Conservation (phyloP, 2,888 invertebrate genomes). For the Campopleginae sp. region DNA sequence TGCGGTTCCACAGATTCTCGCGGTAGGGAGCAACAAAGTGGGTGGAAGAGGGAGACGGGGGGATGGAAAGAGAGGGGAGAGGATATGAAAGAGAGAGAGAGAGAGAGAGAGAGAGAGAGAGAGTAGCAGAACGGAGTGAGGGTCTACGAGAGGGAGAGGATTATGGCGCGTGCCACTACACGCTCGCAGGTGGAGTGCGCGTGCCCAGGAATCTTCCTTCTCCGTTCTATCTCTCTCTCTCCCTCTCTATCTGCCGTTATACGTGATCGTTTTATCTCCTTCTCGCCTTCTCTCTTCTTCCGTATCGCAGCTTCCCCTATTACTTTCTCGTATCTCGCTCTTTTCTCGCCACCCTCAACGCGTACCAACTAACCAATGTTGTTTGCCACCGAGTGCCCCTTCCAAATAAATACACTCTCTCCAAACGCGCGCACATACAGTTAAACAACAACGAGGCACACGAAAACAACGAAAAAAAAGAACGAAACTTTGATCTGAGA, state of each 20-base stretch:
- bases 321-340: constrained; percentile 77
- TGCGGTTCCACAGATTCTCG: constrained; percentile 72
- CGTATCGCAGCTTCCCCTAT: constrained; percentile 77
- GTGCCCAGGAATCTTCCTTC: constrained; percentile 80
- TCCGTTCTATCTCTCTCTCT: constrained; percentile 58
- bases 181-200: constrained; percentile 83
- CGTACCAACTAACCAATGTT: constrained; percentile 56
- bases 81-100: constrained; percentile 83
- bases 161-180: constrained; percentile 83
- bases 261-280: constrained; percentile 63
- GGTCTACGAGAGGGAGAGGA: constrained; percentile 75
- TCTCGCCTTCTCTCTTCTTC: constrained; percentile 51
- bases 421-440: constrained; percentile 22
- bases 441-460: neutral
- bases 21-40: constrained; percentile 72
- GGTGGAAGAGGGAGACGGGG: constrained; percentile 74
- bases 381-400: constrained; percentile 54
- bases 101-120: constrained; percentile 79
- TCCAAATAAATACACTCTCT: constrained; percentile 49
- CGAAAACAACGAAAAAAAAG: neutral
- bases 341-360: constrained; percentile 51
- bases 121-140: constrained; percentile 77
- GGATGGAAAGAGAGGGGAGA: constrained; percentile 83
- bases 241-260: constrained; percentile 62
- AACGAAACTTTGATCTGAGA: constrained; percentile 4